Conservation (phyloP, 2,797 vertebrate genomes). For the Lithobates pipiens region DNA sequence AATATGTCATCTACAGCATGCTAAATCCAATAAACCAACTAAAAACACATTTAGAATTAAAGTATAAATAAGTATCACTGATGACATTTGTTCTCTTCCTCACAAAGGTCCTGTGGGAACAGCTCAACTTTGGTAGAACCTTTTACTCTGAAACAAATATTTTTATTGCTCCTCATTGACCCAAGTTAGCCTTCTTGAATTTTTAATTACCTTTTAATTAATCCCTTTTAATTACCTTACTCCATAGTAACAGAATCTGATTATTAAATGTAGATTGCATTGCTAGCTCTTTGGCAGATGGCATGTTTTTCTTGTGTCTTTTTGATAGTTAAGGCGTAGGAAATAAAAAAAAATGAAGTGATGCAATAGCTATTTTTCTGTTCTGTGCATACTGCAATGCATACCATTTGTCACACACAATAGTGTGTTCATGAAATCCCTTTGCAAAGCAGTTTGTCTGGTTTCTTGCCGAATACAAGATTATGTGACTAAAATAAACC, state of each 20-base stretch:
- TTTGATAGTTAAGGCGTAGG: background rate
- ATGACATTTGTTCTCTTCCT: background rate
- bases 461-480: too few species aligned
- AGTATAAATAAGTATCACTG: background rate
- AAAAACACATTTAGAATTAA: background rate
- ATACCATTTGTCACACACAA: background rate
- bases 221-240: conserved; percentile 16
- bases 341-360: background rate
- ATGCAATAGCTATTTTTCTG: background rate
- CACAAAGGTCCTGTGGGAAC: conserved; percentile 1
- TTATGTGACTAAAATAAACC: too few species aligned
- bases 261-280: background rate
- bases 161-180: conserved; percentile 16
- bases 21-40: background rate
- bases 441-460: background rate
- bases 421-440: background rate
- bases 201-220: background rate
- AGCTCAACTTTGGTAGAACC: background rate
- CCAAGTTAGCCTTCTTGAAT: background rate
- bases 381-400: background rate
- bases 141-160: background rate
- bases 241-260: background rate
- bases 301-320: background rate
- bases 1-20: background rate
- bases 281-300: background rate